These are phyloP conservation scores for Microtus montanus DNA, from an alignment of 2,113 vertebrate species.

Conservation along the genomic window DNA sequence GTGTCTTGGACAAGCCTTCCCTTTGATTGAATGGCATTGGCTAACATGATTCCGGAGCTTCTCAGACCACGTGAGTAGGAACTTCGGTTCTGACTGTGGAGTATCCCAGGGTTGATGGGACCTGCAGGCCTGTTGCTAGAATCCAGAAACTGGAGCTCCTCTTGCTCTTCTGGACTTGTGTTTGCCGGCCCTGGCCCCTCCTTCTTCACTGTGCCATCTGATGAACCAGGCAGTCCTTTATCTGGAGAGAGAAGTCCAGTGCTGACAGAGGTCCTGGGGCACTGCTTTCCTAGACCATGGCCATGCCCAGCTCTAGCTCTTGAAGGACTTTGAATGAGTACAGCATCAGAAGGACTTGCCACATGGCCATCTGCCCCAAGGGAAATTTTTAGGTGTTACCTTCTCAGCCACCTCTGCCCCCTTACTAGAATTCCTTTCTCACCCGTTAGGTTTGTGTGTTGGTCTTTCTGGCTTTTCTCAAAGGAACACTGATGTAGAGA, in stretches of 20 bases:
- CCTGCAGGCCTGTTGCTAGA: not conserved
- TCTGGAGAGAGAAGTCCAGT: not conserved
- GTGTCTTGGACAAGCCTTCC: not conserved
- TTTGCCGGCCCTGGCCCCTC: not conserved
- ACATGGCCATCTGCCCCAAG: not conserved
- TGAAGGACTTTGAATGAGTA: not conserved
- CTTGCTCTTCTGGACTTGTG: rapidly evolving
- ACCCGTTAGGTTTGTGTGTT: not conserved
- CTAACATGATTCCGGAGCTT: not conserved
- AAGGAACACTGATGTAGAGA: not conserved
- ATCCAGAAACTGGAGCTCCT: not conserved
- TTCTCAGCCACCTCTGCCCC: not conserved
- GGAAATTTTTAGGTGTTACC: not conserved
- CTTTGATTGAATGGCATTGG: not conserved
- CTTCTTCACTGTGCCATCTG: not conserved
- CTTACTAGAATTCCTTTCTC: not conserved
- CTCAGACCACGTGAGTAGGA: not conserved
- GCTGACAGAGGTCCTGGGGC: not conserved
- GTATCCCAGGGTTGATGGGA: not conserved
- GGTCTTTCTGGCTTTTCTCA: not conserved
- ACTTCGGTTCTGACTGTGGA: not conserved
- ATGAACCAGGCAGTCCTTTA: not conserved
- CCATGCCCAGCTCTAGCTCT: not conserved
- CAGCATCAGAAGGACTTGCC: rapidly evolving
- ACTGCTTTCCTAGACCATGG: not conserved